These are phyloP conservation scores for Dicranocentrus wangi DNA, from an alignment of 2,888 invertebrate genomes.

Conservation along the genomic window DNA sequence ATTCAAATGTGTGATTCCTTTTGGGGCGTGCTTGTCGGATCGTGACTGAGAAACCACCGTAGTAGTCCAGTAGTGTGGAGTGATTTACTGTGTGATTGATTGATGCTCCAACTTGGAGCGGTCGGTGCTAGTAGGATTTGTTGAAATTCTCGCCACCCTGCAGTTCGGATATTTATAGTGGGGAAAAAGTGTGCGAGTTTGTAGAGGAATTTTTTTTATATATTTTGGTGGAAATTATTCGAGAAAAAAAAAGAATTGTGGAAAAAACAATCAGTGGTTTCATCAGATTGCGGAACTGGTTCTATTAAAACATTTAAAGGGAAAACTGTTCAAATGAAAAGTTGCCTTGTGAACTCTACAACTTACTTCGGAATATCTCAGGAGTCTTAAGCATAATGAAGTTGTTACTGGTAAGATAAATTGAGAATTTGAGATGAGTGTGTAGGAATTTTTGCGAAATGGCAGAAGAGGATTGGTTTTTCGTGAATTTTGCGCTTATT, in stretches of 20 bases:
- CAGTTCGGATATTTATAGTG: no score
- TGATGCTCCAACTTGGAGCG: no score
- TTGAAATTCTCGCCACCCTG: no score
- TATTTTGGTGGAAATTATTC: no score
- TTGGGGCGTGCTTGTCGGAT: background rate
- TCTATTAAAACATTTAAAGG: no score
- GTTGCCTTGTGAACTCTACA: background rate
- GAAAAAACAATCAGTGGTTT: no score
- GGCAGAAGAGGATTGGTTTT: background rate
- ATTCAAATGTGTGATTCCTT: background rate
- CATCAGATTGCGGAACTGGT: no score
- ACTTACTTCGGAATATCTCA: conserved; percentile 22
- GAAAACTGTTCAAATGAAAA: conserved; percentile 49
- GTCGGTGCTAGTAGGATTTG: no score
- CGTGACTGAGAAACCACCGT: background rate
- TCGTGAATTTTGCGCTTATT: background rate
- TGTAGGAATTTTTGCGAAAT: background rate
- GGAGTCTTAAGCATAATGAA: conserved; percentile 38
- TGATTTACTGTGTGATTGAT: background rate
- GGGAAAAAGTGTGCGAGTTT: no score
- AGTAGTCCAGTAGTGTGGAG: background rate
- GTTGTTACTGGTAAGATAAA: conserved; percentile 54
- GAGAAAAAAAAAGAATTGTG: no score
- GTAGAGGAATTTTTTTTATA: no score
- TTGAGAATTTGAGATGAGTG: background rate